These are phyloP conservation scores for Ametastegia equiseti DNA, from an alignment of 2,888 invertebrate species.

Conservation along the genomic window DNA sequence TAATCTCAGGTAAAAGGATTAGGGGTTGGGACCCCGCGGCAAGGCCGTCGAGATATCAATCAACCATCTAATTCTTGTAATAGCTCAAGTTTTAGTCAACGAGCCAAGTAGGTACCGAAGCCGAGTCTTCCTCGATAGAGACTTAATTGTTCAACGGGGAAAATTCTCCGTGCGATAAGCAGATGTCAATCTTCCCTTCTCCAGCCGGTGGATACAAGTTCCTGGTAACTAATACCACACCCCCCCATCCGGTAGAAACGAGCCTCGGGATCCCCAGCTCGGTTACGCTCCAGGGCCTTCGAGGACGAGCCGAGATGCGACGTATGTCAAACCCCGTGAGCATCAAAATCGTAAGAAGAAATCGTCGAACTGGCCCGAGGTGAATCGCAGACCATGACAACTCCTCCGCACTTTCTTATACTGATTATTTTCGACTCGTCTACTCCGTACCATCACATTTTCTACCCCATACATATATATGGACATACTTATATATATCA, in stretches of 20 bases:
- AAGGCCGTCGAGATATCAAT: constrained; percentile 53
- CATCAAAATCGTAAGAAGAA: constrained; percentile 62
- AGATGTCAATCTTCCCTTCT: constrained; percentile 60
- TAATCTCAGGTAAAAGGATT: constrained; percentile 22
- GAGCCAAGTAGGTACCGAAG: constrained; percentile 61
- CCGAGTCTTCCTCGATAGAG: constrained; percentile 59
- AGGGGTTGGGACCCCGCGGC: not conserved
- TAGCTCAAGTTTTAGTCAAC: constrained; percentile 62
- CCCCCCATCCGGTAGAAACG: constrained; percentile 42
- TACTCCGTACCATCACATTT: no score
- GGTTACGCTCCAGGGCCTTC: constrained; percentile 64
- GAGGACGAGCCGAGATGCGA: constrained; percentile 64
- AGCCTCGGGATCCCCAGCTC: constrained; percentile 35
- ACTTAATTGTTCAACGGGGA: constrained; percentile 65
- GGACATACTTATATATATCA: no score
- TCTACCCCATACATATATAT: no score
- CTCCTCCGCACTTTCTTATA: not conserved
- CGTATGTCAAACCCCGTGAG: constrained; percentile 67
- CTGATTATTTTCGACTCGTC: not conserved
- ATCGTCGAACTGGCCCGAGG: constrained; percentile 11
- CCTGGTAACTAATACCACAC: constrained; percentile 57
- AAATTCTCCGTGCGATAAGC: constrained; percentile 63
- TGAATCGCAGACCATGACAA: not conserved
- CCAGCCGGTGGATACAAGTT: constrained; percentile 50
- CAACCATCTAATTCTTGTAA: constrained; percentile 52